Base-by-base conservation (phyloP, 2,797 vertebrate genomes). In the Sebastolobus altivelis region DNA sequence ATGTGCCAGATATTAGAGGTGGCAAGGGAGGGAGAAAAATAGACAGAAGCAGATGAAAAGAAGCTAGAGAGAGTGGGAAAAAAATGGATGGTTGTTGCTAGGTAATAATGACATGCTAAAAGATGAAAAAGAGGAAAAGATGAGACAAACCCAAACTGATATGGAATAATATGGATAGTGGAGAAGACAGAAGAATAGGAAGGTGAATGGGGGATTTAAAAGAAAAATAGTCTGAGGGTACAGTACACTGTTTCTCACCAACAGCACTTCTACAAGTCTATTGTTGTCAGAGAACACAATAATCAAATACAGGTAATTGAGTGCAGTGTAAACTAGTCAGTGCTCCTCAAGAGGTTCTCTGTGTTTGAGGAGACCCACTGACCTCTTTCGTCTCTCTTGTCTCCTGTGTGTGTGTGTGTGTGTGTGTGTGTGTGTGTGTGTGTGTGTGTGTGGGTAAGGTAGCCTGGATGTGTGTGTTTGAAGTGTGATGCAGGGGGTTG, bases 281-380 rank as follows among this genome's bases (percentile, higher is more conserved):
- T 89, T 75, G 38, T 65, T 43, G 74, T 75, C 85, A 80, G 72
- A 83, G 78, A 82, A 83, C 81, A 88, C 88, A 82, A 89, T 94
- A 93, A 94, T 95, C 86, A 93, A 90, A 94, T 77, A 61, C 83
- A 82, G 83, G 87, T 94, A 95, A 96, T 92, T 94, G 92, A 93
- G 87, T 85, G 85, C 87, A 87, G 77, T 80, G 88, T 91, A 85
- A 92, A 90, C 91, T 79, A 89, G 87, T 90, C 90, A 87, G 85
- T 49, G 54, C 76, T 87, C 46, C 72, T 90, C 73, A 4, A 83
- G 81, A 88, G 87, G 73, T 89, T 88, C 85, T 85, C 80, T 82
- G 87, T 92, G 84, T 92, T 91, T 89, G 73, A 84, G 68, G 70
- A 88, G 88, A 91, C 88, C 86, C 87, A 81, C 77, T 88, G 88